Evolutionary conservation across 2,797 vertebrate genomes (phyloP).

Genomic region (Artibeus lituratus): DNA sequence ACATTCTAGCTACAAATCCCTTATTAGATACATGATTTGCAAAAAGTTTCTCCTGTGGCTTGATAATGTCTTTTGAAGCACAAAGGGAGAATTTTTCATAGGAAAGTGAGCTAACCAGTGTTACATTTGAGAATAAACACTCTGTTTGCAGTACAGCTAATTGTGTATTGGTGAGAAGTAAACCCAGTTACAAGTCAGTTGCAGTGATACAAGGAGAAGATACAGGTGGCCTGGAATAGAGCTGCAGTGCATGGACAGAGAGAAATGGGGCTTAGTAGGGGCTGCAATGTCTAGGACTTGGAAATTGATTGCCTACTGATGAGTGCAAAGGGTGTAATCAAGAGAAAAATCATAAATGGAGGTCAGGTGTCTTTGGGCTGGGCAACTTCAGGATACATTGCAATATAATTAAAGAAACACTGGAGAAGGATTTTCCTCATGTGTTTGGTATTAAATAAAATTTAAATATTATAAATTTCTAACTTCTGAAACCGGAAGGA

Average conservation of each 20-base stretch:
- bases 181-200: neutral
- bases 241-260: neutral
- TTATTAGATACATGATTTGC: neutral
- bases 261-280: neutral
- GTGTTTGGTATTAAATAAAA: neutral
- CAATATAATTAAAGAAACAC: neutral
- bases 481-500: neutral
- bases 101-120: neutral
- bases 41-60: neutral
- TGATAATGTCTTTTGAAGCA: neutral
- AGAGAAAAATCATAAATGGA: neutral
- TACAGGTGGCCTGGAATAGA: neutral
- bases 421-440: neutral
- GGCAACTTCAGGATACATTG: neutral
- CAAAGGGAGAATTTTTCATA: neutral
- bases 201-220: neutral
- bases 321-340: neutral
- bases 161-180: neutral
- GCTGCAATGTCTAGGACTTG: neutral
- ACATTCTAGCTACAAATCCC: neutral
- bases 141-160: neutral
- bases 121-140: conserved; percentile 17
- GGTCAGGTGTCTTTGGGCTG: neutral
- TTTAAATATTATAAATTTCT: neutral
- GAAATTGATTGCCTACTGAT: neutral